Percentiles rank a stretch among this genome's conserved stretches.
Conservation (phyloP, 2,888 invertebrate genomes). For the Eupeodes latifasciatus region DNA sequence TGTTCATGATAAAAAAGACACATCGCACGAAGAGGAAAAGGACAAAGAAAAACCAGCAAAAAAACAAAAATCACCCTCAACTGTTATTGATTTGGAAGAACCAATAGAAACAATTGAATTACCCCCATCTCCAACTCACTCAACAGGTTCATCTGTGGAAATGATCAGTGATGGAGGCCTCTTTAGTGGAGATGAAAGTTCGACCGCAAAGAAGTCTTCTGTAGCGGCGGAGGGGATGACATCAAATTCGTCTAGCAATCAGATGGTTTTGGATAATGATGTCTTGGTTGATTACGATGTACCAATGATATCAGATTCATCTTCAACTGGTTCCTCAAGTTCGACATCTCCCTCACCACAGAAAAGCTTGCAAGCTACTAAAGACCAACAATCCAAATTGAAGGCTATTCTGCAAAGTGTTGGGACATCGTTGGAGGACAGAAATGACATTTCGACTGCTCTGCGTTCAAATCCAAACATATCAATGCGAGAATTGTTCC, state of each 20-base stretch:
- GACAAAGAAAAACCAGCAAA: slow-evolving; percentile 79
- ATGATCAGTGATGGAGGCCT: slow-evolving; percentile 74
- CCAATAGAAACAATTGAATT: slow-evolving; percentile 77
- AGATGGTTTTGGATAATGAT: slow-evolving; percentile 80
- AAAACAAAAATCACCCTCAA: slow-evolving; percentile 82
- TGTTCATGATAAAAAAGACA: slow-evolving; percentile 85
- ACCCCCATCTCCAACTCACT: slow-evolving; percentile 76
- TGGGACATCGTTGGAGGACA: slow-evolving; percentile 60
- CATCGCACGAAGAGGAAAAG: slow-evolving; percentile 80
- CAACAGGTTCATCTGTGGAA: slow-evolving; percentile 77
- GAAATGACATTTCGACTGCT: slow-evolving; percentile 82
- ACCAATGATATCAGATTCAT: slow-evolving; percentile 78
- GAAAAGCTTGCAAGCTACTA: slow-evolving; percentile 47
- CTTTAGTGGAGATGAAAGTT: slow-evolving; percentile 43
- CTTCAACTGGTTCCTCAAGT: slow-evolving; percentile 78
- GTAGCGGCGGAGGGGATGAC: slow-evolving; percentile 23
- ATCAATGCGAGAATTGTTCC: slow-evolving; percentile 91
- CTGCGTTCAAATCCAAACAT: slow-evolving; percentile 89
- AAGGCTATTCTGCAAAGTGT: slow-evolving; percentile 82
- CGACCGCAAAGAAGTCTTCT: slow-evolving; percentile 24
- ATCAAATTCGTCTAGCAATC: slow-evolving; percentile 68
- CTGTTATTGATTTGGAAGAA: slow-evolving; percentile 34
- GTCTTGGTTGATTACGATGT: slow-evolving; percentile 82
- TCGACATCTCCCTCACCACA: slow-evolving; percentile 78
- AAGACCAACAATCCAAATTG: slow-evolving; percentile 80